These are phyloP conservation scores for Florisuga fusca DNA, from an alignment of 2,797 vertebrate genomes.

Conservation along the genomic window DNA sequence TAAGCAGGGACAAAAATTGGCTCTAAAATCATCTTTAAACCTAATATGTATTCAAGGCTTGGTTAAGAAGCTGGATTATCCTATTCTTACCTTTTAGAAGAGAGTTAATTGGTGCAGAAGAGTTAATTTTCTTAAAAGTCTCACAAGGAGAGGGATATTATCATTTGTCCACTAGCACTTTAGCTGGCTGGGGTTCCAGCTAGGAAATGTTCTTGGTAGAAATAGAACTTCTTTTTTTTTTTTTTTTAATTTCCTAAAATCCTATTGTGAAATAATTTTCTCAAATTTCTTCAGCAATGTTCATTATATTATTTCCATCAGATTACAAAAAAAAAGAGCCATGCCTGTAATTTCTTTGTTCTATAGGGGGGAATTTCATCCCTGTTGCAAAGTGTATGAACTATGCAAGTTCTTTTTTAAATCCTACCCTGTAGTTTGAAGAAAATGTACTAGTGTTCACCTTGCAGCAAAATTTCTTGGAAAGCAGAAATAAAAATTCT, in stretches of 20 bases:
- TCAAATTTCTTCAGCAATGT: neutral
- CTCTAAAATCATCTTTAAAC: neutral
- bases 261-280: neutral
- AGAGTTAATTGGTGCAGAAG: neutral
- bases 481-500: neutral
- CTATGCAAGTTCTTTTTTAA: neutral
- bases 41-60: conserved; percentile 1
- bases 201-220: neutral
- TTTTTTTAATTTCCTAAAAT: neutral
- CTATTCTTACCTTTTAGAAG: neutral
- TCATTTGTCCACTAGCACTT: neutral
- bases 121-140: neutral
- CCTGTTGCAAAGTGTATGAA: neutral
- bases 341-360: neutral
- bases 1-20: conserved; percentile 5
- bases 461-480: neutral
- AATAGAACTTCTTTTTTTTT: neutral
- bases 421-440: neutral
- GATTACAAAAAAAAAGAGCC: neutral
- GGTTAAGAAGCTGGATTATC: neutral
- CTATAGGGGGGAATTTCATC: neutral
- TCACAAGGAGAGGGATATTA: neutral
- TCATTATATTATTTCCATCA: neutral
- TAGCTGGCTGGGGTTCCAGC: neutral
- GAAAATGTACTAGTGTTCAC: neutral